Base-by-base conservation (phyloP, 2,797 vertebrate species). In the Rachycentron canadum region DNA sequence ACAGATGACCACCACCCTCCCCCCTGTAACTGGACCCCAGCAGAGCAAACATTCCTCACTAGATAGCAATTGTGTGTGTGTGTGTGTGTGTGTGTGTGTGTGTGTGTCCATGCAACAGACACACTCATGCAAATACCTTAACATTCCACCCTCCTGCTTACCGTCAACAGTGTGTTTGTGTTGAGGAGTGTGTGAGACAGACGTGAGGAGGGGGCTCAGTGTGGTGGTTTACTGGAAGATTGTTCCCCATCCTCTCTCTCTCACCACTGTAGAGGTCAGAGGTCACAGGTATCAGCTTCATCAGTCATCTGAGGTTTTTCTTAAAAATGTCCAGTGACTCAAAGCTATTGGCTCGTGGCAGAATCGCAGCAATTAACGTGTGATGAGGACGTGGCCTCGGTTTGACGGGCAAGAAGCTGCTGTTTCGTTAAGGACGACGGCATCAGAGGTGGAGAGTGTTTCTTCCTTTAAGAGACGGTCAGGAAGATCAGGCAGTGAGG, bases 121-220 rank as follows among this genome's bases (percentile, higher is more conserved):
- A 64, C 41, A 87, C 78, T 57, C 59, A 76, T 57, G 28, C 82
- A 89, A 86, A 88, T 76, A 75, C 69, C 76, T 58, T 1, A 23
- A 82, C 88, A 92, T 93, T 90, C 89, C 85, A 82, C 81, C 69
- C 65, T 77, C 68, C 83, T 89, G 88, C 87, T 94, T 92, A 94
- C 90, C 89, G 89, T 94, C 91, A 93, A 91, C 88, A 86, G 43
- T 74, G 64, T 72, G 79, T 68, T 59, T 36, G 61, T 65, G 59
- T 71, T 53, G n/a, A 50, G 38, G 25, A 21, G 60, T 53, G 57
- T 69, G 71, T 73, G 63, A 67, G 77, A 69, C 53, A 49, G 77
- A 64, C 49, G 36, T 41, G 59, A 63, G 43, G 57, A 45, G 67
- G 72, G 53, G 65, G 23, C 55, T 63, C 13, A 34, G 38, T 55